Evolutionary conservation across 2,888 invertebrate genomes (phyloP).

Genomic region (Conomelus anceps): DNA sequence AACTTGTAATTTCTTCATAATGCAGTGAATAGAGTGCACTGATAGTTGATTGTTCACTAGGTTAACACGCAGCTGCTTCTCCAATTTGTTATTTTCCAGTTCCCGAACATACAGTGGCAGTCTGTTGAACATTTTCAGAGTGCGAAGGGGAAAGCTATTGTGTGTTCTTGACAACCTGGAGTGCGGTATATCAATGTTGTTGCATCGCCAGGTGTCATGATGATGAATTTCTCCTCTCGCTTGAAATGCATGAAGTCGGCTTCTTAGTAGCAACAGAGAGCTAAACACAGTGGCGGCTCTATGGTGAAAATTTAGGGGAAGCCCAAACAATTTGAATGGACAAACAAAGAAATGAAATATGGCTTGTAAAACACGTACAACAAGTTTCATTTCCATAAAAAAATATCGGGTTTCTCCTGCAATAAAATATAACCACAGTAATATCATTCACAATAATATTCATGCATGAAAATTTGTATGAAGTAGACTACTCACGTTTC

Average conservation of each 20-base stretch:
- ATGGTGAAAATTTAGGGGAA: too few species aligned
- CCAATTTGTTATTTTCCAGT: not conserved
- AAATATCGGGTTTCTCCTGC: too few species aligned
- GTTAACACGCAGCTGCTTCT: not conserved
- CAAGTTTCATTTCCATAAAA: too few species aligned
- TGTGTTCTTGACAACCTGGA: not conserved
- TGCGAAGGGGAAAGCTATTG: not conserved
- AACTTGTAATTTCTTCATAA: not conserved
- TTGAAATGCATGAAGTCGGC: not conserved
- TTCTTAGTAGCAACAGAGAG: not conserved
- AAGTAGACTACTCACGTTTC: too few species aligned
- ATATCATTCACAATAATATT: too few species aligned
- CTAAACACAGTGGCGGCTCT: too few species aligned
- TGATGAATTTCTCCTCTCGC: not conserved
- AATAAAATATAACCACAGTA: too few species aligned
- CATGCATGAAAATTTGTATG: too few species aligned
- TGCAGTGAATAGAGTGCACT: not conserved
- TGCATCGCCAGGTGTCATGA: not conserved
- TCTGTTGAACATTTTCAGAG: not conserved
- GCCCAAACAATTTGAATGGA: too few species aligned
- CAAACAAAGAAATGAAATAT: too few species aligned
- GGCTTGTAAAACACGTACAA: too few species aligned
- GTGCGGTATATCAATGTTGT: not conserved
- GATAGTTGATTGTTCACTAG: too few species aligned
- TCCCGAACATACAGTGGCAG: not conserved